A percentile compares a stretch with the other conserved stretches of the same genome.
Conservation (phyloP, 2,888 invertebrate genomes). For the Dolichomitus sp. region DNA sequence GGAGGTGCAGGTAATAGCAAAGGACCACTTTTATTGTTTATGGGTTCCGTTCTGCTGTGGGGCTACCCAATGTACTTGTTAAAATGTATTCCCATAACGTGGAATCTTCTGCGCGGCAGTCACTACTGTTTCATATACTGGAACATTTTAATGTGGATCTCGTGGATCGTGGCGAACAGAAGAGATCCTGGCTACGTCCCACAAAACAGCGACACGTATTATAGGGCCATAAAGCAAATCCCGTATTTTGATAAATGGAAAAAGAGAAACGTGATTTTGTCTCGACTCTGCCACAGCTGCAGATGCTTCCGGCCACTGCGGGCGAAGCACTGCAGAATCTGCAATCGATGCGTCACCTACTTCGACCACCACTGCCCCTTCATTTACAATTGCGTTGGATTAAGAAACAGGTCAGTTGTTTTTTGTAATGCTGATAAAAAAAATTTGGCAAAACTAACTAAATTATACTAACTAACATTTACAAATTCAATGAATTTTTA, state of each 20-base stretch:
- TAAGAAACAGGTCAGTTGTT: conserved; percentile 90
- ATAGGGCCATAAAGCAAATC: conserved; percentile 96
- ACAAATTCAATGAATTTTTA: neutral
- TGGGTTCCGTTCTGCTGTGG: conserved; percentile 95
- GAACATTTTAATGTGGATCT: conserved; percentile 97
- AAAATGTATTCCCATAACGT: conserved; percentile 95
- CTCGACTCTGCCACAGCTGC: conserved; percentile 96
- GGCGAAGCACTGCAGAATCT: conserved; percentile 97
- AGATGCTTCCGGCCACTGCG: conserved; percentile 94
- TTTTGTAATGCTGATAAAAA: neutral
- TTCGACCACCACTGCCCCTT: conserved; percentile 99
- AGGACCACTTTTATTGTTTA: conserved; percentile 94
- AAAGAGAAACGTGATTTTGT: conserved; percentile 93
- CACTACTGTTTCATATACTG: conserved; percentile 97
- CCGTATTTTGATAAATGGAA: conserved; percentile 98
- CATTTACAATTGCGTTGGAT: conserved; percentile 97
- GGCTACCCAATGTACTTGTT: conserved; percentile 98
- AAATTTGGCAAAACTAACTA: neutral
- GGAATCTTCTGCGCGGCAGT: conserved; percentile 94
- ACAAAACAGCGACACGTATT: conserved; percentile 96
- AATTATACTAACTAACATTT: neutral
- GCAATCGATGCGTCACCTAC: conserved; percentile 95
- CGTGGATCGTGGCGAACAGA: conserved; percentile 96
- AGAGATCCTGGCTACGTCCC: conserved; percentile 96
- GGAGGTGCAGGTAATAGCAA: conserved; percentile 97